phyloP scores from a whole-genome alignment of 1,140 invertebrate genomes.

The Cotesia glomerata region DNA sequence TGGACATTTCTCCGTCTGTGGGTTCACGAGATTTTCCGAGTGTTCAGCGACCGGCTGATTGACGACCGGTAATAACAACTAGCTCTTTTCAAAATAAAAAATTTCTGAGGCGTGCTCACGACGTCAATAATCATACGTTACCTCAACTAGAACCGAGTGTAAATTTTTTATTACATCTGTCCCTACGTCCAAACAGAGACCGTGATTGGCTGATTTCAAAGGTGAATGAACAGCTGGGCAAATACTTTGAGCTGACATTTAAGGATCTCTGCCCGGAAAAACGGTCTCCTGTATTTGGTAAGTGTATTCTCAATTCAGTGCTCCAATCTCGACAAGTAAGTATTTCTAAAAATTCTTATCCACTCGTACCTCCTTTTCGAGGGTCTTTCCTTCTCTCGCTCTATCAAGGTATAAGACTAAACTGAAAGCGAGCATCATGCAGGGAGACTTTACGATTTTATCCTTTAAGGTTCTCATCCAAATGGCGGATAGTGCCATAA shows the following conservation, averaged over 20 bases:
- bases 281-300: constrained; percentile 76
- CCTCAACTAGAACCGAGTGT: neutral
- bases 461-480: neutral
- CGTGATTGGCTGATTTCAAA: constrained; percentile 75
- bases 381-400: neutral
- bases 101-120: constrained; percentile 10
- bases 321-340: constrained; percentile 16
- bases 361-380: no score
- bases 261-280: constrained; percentile 80
- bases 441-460: constrained; percentile 10
- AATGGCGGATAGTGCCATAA: no score
- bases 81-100: neutral
- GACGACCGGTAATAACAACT: constrained; percentile 69
- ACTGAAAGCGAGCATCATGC: neutral
- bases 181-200: constrained; percentile 64
- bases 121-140: neutral
- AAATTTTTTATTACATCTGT: constrained; percentile 8
- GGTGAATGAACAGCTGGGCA: constrained; percentile 74
- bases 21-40: constrained; percentile 84
- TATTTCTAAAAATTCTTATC: neutral
- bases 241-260: constrained; percentile 79
- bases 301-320: constrained; percentile 41
- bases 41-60: constrained; percentile 81
- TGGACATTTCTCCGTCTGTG: constrained; percentile 75
- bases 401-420: neutral